phyloP scores from a whole-genome alignment of 1,140 invertebrate species.

The Hypothenemus hampei region DNA sequence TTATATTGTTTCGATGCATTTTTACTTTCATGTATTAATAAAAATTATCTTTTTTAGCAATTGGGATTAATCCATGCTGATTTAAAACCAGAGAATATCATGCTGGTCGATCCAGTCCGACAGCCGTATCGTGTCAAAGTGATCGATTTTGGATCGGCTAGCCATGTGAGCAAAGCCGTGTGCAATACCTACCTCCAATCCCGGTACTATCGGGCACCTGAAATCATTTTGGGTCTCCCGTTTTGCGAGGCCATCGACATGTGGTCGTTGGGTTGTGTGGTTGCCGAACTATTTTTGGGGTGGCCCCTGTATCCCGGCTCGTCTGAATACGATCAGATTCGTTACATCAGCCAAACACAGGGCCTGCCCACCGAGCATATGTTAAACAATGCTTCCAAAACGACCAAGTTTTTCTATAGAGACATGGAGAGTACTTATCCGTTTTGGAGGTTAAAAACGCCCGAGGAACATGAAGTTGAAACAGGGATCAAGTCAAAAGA shows the following conservation, averaged over 20 bases:
- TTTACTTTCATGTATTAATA: no score
- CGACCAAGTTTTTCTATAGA: constrained; percentile 96
- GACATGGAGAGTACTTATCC: constrained; percentile 95
- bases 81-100: constrained; percentile 99
- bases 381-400: constrained; percentile 98
- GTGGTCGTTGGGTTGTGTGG: constrained; percentile 99
- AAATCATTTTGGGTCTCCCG: constrained; percentile 96
- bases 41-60: constrained; percentile 62
- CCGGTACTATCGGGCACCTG: constrained; percentile 95
- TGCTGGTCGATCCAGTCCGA: constrained; percentile 95
- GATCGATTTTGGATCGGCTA: constrained; percentile 99
- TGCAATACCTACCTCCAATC: constrained; percentile 99
- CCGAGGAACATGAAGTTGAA: constrained; percentile 97
- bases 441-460: constrained; percentile 96
- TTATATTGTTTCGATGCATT: no score
- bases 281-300: constrained; percentile 97
- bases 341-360: constrained; percentile 84
- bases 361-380: constrained; percentile 92
- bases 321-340: constrained; percentile 99
- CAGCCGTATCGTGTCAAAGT: constrained; percentile 98
- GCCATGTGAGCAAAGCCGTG: constrained; percentile 97
- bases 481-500: constrained; percentile 99
- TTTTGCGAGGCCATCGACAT: constrained; percentile 99
- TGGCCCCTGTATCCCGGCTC: constrained; percentile 99
- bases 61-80: constrained; percentile 98